A percentile compares a stretch with the other conserved stretches of the same genome.
Evolutionary conservation across 2,113 vertebrate genomes (phyloP).

Genomic region (Orcinus orca): DNA sequence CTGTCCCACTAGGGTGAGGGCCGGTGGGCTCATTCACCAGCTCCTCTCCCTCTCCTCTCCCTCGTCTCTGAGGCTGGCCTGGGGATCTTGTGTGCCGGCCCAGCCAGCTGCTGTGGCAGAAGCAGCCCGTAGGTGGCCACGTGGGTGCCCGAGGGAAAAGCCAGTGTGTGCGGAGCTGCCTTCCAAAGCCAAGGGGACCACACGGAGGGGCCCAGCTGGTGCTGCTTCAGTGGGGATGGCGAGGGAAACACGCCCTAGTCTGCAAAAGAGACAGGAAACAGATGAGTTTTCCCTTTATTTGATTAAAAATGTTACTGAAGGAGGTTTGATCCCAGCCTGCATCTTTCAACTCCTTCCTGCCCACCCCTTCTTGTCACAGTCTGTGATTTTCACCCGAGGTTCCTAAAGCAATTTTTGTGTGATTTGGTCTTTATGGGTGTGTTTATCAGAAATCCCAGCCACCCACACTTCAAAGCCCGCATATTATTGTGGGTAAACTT

Average conservation of each 20-base stretch:
- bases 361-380: not conserved
- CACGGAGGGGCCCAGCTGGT: fast-evolving
- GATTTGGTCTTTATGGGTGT: not conserved
- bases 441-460: slow-evolving; percentile 32
- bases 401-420: not conserved
- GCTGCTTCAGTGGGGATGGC: not conserved
- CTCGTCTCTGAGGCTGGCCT: too few species aligned
- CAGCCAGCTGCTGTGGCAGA: not conserved
- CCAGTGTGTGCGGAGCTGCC: fast-evolving
- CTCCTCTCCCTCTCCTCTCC: fast-evolving
- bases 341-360: not conserved
- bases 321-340: not conserved
- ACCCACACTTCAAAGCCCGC: not conserved
- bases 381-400: not conserved
- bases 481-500: not conserved
- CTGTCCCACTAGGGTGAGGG: not conserved
- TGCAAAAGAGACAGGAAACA: not conserved
- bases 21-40: too few species aligned
- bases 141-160: not conserved
- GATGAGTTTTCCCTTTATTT: not conserved
- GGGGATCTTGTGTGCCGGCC: not conserved
- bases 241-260: too few species aligned
- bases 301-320: not conserved
- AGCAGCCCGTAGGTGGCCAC: not conserved
- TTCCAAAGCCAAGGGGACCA: not conserved